Evolutionary conservation across 2,113 vertebrate genomes (phyloP).

Genomic region (Donacobius atricapilla): DNA sequence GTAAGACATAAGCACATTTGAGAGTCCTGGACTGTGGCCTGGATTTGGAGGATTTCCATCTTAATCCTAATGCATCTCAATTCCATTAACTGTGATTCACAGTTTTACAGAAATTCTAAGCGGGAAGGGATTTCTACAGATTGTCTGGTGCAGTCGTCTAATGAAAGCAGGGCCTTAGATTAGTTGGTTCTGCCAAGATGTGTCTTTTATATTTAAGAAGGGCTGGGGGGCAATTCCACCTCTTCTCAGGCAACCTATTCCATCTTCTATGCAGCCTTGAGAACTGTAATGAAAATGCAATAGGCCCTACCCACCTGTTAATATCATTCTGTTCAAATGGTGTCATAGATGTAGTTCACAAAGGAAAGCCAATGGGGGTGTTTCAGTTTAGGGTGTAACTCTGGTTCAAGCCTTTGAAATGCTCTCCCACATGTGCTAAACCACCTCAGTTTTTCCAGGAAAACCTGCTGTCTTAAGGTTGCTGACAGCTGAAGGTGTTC

Average conservation of each 20-base stretch:
- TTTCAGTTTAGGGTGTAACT: not conserved
- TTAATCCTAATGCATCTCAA: not conserved
- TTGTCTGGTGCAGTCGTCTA: not conserved
- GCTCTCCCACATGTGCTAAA: not conserved
- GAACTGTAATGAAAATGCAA: not conserved
- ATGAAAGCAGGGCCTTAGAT: not conserved
- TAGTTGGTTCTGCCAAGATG: not conserved
- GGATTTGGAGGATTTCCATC: not conserved
- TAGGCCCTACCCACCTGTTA: not conserved
- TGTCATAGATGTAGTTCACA: not conserved
- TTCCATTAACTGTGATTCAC: not conserved
- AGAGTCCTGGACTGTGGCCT: not conserved
- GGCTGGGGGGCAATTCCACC: not conserved
- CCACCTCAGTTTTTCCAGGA: not conserved
- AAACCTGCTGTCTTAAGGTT: not conserved
- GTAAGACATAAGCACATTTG: not conserved
- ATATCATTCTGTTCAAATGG: not conserved
- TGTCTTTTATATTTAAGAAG: not conserved
- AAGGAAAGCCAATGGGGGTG: not conserved
- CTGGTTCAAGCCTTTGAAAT: not conserved
- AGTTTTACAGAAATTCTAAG: not conserved
- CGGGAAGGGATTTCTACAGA: not conserved
- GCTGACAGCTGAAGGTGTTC: not conserved
- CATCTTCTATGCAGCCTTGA: not conserved
- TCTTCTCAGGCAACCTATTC: not conserved